Conservation (phyloP, 1,140 invertebrate genomes). For the Hyles euphorbiae region DNA sequence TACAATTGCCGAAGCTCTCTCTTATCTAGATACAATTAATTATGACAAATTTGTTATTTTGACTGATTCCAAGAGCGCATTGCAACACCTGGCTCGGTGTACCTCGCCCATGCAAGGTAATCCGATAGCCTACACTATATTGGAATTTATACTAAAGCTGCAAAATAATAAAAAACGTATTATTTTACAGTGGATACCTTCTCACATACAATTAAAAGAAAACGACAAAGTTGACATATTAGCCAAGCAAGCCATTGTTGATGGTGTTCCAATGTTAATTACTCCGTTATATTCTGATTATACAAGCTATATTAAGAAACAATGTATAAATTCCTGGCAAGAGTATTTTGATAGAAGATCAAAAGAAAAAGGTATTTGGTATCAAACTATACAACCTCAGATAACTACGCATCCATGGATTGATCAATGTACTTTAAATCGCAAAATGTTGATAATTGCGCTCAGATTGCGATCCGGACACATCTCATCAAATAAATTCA, state of each 20-base stretch:
- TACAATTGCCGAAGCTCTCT: too few species aligned
- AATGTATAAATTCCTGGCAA: conserved; percentile 7
- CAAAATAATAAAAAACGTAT: too few species aligned
- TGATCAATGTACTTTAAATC: not conserved
- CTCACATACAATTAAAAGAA: too few species aligned
- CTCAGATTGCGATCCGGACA: conserved; percentile 19
- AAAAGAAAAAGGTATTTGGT: conserved; percentile 14
- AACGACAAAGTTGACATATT: too few species aligned
- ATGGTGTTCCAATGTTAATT: too few species aligned
- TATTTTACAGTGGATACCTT: too few species aligned
- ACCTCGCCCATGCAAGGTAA: not conserved
- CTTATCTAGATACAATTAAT: not conserved
- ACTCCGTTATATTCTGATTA: too few species aligned
- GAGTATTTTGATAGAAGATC: conserved; percentile 16
- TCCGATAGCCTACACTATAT: conserved; percentile 2
- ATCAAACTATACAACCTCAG: conserved; percentile 17
- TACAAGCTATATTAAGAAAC: conserved; percentile 3
- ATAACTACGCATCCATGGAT: conserved; percentile 9
- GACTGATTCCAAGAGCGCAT: not conserved
- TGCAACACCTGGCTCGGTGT: not conserved
- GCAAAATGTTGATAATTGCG: not conserved
- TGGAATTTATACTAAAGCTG: not conserved
- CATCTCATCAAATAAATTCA: conserved; percentile 16
- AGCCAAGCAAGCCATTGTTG: too few species aligned
- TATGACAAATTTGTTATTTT: not conserved